Percentiles rank a stretch among this genome's conserved stretches.
phyloP scores from a whole-genome alignment of 2,888 invertebrate species.

The Drosophila lutescens region DNA sequence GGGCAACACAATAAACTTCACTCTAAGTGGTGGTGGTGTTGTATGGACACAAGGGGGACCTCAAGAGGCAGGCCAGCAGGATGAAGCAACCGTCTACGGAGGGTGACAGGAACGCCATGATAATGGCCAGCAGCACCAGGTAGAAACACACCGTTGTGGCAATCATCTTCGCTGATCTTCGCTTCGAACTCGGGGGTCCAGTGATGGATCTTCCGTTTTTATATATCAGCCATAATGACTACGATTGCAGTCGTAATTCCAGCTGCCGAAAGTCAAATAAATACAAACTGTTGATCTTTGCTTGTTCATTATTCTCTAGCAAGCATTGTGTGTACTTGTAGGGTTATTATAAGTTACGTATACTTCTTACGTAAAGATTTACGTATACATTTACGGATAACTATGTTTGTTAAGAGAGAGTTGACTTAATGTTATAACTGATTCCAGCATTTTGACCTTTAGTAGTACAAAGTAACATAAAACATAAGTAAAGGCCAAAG shows the following conservation, averaged over 20 bases:
- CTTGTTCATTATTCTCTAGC: background rate
- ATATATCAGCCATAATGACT: background rate
- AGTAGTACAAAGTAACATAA: too few species aligned
- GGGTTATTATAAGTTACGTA: background rate
- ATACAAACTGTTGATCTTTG: background rate
- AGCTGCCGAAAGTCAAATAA: slow-evolving; percentile 16
- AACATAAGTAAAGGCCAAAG: too few species aligned
- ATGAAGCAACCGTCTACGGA: slow-evolving; percentile 27
- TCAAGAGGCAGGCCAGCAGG: slow-evolving; percentile 31
- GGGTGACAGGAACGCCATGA: slow-evolving; percentile 38
- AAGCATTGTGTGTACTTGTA: slow-evolving; percentile 4
- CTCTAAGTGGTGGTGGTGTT: slow-evolving; percentile 12
- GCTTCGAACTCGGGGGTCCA: background rate
- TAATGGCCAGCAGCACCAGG: slow-evolving; percentile 31
- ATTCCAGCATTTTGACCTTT: too few species aligned
- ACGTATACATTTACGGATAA: background rate
- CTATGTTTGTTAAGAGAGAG: background rate
- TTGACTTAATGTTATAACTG: background rate
- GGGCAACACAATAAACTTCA: background rate
- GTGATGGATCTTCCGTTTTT: background rate
- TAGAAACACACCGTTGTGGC: slow-evolving; percentile 33
- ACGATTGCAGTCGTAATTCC: background rate
- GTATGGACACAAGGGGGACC: slow-evolving; percentile 16
- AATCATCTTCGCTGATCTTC: slow-evolving; percentile 27
- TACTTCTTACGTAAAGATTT: background rate